phyloP scores from a whole-genome alignment of 2,888 invertebrate genomes.

The Bugula neritina region DNA sequence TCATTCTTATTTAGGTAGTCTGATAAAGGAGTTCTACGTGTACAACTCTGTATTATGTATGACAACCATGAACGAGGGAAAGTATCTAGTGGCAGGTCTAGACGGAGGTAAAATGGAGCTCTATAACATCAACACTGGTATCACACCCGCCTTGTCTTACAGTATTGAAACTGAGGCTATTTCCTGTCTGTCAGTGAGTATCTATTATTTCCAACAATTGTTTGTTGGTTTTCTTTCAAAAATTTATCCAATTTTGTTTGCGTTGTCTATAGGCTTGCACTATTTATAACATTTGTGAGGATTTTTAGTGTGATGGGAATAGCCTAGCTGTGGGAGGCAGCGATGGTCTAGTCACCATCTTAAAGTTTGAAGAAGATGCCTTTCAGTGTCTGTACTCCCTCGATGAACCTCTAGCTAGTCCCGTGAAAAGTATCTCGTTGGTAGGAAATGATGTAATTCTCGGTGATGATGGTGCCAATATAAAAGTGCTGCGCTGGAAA shows the following conservation, averaged over 20 bases:
- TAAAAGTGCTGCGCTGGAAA: slow-evolving; percentile 6
- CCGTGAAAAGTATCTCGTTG: not conserved
- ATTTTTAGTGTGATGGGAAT: not conserved
- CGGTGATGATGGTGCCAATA: slow-evolving; percentile 14
- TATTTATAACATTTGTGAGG: too few species aligned
- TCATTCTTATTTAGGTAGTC: too few species aligned
- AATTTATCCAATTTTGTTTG: too few species aligned
- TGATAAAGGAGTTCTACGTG: slow-evolving; percentile 13
- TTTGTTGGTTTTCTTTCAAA: too few species aligned
- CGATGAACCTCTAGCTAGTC: not conserved
- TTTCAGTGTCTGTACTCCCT: slow-evolving; percentile 16
- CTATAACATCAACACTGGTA: not conserved
- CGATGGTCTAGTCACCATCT: not conserved
- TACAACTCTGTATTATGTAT: slow-evolving; percentile 19
- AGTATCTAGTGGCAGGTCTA: slow-evolving; percentile 1
- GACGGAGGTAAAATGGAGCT: slow-evolving; percentile 19
- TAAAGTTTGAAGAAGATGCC: not conserved
- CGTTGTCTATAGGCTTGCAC: too few species aligned
- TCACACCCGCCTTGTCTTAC: not conserved
- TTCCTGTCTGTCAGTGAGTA: not conserved
- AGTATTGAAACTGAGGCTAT: not conserved
- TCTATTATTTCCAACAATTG: too few species aligned
- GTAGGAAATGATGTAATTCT: not conserved
- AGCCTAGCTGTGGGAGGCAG: slow-evolving; percentile 8
- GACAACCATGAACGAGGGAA: not conserved